A percentile compares a stretch with the other conserved stretches of the same genome.
These are phyloP conservation scores for Reticulitermes speratus DNA, from an alignment of 1,140 invertebrate species.

Conservation along the genomic window DNA sequence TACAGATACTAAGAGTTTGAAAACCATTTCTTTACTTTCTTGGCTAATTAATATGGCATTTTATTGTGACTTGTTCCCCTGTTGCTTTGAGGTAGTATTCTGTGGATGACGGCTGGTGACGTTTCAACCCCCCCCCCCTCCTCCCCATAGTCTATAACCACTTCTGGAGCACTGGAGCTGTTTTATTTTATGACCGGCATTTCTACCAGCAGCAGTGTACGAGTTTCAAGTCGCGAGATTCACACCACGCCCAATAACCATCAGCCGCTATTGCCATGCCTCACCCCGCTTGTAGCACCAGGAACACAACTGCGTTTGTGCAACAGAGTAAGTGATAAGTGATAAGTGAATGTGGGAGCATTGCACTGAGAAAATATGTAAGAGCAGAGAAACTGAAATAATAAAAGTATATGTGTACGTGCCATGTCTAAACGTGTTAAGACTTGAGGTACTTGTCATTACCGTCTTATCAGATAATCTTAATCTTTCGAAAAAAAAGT, in stretches of 20 bases:
- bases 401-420: too few species aligned
- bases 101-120: not conserved
- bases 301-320: not conserved
- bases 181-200: constrained; percentile 23
- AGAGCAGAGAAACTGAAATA: too few species aligned
- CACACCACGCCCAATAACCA: constrained; percentile 22
- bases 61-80: not conserved
- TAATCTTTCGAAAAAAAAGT: too few species aligned
- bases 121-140: not conserved
- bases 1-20: too few species aligned
- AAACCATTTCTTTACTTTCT: too few species aligned
- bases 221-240: constrained; percentile 18
- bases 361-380: too few species aligned
- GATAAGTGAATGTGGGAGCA: too few species aligned
- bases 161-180: not conserved
- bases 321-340: too few species aligned
- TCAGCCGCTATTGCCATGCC: constrained; percentile 6
- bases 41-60: too few species aligned
- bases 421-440: too few species aligned
- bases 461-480: too few species aligned
- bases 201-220: not conserved
- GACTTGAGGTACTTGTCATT: too few species aligned
- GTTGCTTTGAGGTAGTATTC: not conserved
- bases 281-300: not conserved
- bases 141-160: not conserved